Percentiles rank a stretch among this genome's conserved stretches.
phyloP scores from a whole-genome alignment of 2,113 vertebrate genomes.

The Xenotilapia flavipinnis region DNA sequence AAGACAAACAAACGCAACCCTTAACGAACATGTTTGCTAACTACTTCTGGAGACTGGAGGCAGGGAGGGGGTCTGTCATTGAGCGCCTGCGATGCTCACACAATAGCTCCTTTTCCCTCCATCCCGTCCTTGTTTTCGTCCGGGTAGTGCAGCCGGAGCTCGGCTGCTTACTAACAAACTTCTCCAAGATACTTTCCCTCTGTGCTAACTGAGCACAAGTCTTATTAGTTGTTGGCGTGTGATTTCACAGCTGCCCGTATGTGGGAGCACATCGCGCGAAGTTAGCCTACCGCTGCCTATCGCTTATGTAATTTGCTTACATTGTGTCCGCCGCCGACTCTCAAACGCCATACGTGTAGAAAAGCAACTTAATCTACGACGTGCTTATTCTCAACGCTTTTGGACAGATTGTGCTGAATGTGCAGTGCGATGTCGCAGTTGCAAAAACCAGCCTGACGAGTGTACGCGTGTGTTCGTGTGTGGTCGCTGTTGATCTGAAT shows the following conservation, averaged over 20 bases:
- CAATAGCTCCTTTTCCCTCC: slow-evolving; percentile 53
- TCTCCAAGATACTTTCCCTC: not conserved
- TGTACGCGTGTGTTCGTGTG: not conserved
- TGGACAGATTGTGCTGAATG: not conserved
- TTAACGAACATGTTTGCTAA: not conserved
- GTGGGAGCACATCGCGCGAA: not conserved
- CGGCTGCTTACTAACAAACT: slow-evolving; percentile 23
- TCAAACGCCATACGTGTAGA: not conserved
- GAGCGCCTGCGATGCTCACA: not conserved
- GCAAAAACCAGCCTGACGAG: slow-evolving; percentile 11
- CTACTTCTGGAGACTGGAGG: not conserved
- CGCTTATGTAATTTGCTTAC: not conserved
- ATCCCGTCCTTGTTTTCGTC: slow-evolving; percentile 22
- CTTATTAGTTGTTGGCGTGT: not conserved
- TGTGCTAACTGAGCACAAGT: not conserved
- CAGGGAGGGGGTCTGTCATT: not conserved
- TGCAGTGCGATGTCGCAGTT: slow-evolving; percentile 55
- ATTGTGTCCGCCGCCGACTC: not conserved
- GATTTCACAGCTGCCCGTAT: not conserved
- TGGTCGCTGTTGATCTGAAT: slow-evolving; percentile 11
- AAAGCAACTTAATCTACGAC: rapidly evolving
- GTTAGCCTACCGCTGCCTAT: not conserved
- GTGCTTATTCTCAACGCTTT: not conserved
- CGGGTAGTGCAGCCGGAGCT: not conserved
- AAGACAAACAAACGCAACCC: not conserved